Conservation (phyloP, 2,113 vertebrate species). For the Labeo catla region DNA sequence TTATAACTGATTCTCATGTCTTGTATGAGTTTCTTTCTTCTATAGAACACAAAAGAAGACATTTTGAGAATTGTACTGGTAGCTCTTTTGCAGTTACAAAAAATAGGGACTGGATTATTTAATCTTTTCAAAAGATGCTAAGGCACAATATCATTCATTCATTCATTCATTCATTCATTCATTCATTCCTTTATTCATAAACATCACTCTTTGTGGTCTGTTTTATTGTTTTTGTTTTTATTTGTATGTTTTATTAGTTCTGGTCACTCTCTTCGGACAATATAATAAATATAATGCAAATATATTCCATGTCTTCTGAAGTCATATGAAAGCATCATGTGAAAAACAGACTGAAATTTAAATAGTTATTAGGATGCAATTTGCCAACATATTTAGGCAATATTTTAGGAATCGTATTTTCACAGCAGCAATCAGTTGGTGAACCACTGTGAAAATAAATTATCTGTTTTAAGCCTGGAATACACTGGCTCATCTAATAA, state of each 20-base stretch:
- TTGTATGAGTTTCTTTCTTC: not conserved
- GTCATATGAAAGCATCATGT: not conserved
- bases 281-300: not conserved
- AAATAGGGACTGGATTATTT: not conserved
- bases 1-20: not conserved
- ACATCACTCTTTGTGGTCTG: too few species aligned
- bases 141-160: not conserved
- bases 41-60: not conserved
- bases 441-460: not conserved
- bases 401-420: not conserved
- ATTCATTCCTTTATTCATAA: too few species aligned
- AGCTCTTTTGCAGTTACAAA: not conserved
- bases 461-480: not conserved
- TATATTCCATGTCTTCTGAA: not conserved
- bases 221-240: too few species aligned
- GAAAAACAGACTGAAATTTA: not conserved
- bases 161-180: too few species aligned
- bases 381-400: not conserved
- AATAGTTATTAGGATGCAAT: not conserved
- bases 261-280: not conserved
- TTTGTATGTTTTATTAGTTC: too few species aligned
- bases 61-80: not conserved
- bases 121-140: not conserved
- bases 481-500: not conserved
- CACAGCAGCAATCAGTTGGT: not conserved